These are phyloP conservation scores for Operophtera brumata DNA, from an alignment of 2,888 invertebrate genomes.

Conservation along the genomic window DNA sequence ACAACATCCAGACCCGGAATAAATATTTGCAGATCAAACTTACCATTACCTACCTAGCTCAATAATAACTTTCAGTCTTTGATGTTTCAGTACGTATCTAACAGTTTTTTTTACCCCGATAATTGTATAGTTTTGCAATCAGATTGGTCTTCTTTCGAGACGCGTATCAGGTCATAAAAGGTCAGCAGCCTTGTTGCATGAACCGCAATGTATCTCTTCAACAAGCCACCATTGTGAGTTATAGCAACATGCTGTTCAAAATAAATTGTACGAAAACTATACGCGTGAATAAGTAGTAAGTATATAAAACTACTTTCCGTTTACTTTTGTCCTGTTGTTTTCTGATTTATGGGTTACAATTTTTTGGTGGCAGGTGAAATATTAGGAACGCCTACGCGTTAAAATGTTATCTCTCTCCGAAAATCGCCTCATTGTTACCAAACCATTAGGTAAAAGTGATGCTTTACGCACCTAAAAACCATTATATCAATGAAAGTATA, in stretches of 20 bases:
- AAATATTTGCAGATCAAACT: too few relatives aligned
- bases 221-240: conserved; percentile 18
- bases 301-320: conserved; percentile 18
- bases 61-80: too few relatives aligned
- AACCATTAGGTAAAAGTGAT: too few relatives aligned
- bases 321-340: conserved; percentile 21
- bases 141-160: conserved; percentile 2
- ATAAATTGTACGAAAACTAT: conserved; percentile 24
- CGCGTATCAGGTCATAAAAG: conserved; percentile 15
- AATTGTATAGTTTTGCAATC: neutral
- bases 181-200: conserved; percentile 30
- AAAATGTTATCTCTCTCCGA: too few relatives aligned
- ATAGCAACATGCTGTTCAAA: conserved; percentile 15
- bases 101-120: neutral
- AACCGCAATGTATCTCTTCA: conserved; percentile 20
- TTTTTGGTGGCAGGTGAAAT: conserved; percentile 15
- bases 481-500: too few relatives aligned
- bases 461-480: too few relatives aligned
- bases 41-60: too few relatives aligned
- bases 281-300: neutral
- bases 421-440: too few relatives aligned
- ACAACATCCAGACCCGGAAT: too few relatives aligned
- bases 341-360: conserved; percentile 25
- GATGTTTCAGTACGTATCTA: neutral
- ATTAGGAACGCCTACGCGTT: neutral